Base-by-base conservation (phyloP, 2,888 invertebrate species). In the Hypomecis atomaria region DNA sequence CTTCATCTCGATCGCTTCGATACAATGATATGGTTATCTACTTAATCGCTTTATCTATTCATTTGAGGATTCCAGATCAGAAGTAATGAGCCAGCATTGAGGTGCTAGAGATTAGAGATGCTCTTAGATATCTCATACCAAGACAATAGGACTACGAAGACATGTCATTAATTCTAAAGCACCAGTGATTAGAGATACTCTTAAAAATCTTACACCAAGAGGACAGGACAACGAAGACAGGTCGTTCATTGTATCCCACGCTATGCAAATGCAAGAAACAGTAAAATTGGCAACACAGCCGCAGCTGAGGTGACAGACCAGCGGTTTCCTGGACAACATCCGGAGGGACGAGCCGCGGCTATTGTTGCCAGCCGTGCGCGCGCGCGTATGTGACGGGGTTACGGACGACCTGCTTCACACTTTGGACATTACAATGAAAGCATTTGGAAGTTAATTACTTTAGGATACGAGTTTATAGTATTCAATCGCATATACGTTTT, bases 311-410 rank as follows among this genome's bases (percentile, higher is more conserved):
- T 81, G 77, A 81, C 78, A 79, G 74, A 64, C 77, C 74, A 72
- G 75, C 69, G 76, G 81, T 73, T 87, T 89, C 89, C 89, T 84
- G 88, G 74, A 73, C 72, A 66, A 78, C 83, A 82, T 88, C 88
- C 89, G 88, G 83, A 77, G 81, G 77, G 71, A 73, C 74, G 73
- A 78, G 71, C 67, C 63, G 67, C 70, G 69, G 70, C 74, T 53
- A 76, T 75, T 79, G 76, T 76, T 70, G 62, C 61, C 43, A 49
- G 11, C 38, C 34, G 59, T 49, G 54, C 54, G 57, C 54, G 43
- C 56, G 64, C 49, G 56, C 59, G 58, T 49, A 55, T 66, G 62
- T 66, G 45, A 37, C 11, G 9, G 13, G 56, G 37, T 33, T 40
- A 45, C 33, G 37, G 59, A 59, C 63, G 52, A 65, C 56, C 42